These are phyloP conservation scores for Elgonia sp. DNA, from an alignment of 2,888 invertebrate genomes.

Conservation along the genomic window DNA sequence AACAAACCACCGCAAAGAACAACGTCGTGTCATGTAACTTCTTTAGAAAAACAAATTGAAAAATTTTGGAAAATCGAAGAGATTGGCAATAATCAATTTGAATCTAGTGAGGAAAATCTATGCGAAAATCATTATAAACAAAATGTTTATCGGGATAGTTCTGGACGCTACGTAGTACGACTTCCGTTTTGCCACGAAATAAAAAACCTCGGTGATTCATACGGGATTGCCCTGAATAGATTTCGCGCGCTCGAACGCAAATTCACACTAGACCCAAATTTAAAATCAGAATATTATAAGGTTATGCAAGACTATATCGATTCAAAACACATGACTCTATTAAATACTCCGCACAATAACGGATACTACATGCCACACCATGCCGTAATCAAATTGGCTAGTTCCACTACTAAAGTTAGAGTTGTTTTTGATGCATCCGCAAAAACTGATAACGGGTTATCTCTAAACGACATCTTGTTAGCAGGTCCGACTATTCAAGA, in stretches of 20 bases:
- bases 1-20: too few species aligned
- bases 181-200: not conserved
- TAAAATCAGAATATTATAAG: conserved; percentile 21
- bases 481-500: conserved; percentile 22
- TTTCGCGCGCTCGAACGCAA: conserved; percentile 24
- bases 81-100: not conserved
- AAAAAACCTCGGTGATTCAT: not conserved
- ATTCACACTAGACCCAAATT: not conserved
- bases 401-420: conserved; percentile 31
- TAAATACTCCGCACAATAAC: not conserved
- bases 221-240: conserved; percentile 1
- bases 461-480: conserved; percentile 21
- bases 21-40: too few species aligned
- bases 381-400: conserved; percentile 40
- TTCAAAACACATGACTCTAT: conserved; percentile 25
- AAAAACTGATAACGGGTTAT: conserved; percentile 11
- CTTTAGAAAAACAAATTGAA: too few species aligned
- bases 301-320: conserved; percentile 37
- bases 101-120: not conserved
- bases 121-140: conserved; percentile 7
- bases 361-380: conserved; percentile 47
- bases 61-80: conserved; percentile 14
- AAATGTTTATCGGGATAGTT: not conserved
- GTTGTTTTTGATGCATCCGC: conserved; percentile 23
- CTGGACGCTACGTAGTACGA: conserved; percentile 5